Evolutionary conservation across 1,140 invertebrate species (phyloP).

Genomic region (Habropoda laboriosa): DNA sequence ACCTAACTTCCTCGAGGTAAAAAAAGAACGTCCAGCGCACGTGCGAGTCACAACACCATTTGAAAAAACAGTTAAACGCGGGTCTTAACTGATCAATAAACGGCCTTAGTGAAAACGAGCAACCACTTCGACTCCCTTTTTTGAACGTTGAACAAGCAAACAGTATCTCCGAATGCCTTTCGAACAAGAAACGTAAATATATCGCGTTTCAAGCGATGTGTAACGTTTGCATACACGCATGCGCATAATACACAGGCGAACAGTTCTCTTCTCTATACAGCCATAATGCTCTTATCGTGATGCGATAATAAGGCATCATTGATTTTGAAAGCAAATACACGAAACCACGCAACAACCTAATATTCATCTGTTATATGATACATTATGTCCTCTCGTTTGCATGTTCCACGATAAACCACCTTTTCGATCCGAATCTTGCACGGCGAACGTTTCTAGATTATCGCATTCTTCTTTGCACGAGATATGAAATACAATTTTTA

Average conservation of each 20-base stretch:
- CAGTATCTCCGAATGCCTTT: constrained; percentile 40
- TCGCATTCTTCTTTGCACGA: neutral
- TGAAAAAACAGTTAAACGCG: neutral
- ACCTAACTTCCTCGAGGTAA: neutral
- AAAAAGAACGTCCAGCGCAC: neutral
- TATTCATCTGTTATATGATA: constrained; percentile 32
- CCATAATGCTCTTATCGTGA: neutral
- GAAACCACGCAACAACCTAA: constrained; percentile 1
- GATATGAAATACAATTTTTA: neutral
- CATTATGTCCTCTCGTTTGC: neutral
- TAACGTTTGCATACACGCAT: constrained; percentile 5
- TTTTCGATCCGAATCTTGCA: neutral
- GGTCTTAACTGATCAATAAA: constrained; percentile 1
- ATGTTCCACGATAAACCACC: neutral
- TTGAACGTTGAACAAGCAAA: constrained; percentile 53
- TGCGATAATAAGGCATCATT: constrained; percentile 6
- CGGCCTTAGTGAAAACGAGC: neutral
- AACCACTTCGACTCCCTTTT: constrained; percentile 11
- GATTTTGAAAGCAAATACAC: constrained; percentile 7
- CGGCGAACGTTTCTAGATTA: neutral
- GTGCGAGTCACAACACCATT: no score
- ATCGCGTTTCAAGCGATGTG: constrained; percentile 53
- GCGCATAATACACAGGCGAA: constrained; percentile 16
- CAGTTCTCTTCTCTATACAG: constrained; percentile 27
- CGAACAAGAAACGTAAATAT: constrained; percentile 51